Base-by-base conservation (phyloP, 2,113 vertebrate species). In the Larimichthys polyactis region DNA sequence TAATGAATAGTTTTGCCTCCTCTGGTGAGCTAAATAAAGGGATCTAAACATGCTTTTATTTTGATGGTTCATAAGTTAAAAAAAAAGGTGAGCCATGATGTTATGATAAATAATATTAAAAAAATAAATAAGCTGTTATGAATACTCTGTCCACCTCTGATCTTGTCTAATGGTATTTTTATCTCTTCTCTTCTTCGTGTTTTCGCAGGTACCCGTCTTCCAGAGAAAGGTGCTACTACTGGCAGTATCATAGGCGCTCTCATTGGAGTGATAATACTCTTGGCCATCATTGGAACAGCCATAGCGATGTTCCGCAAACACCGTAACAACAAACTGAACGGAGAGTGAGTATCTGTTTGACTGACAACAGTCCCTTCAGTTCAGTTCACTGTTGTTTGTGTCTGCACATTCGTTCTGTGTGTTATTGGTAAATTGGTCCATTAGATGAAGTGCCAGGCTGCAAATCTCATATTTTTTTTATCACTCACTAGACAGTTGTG, bases 221-320 rank as follows among this genome's bases (percentile, higher is more conserved):
- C 88, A 0, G 82, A 75, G 4, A 94, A 92, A 0, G 96, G 96
- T 0, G n/a, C 94, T 0, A 87, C 95, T 36, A 96, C 96, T 0
- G 96, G 96, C 1, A 93, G 79, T 67, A 96, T 97, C 87, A 96
- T 97, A 1, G 97, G 96, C 2, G 95, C 82, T 70, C 95, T 98
- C 82, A 96, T 97, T 0, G 96, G 95, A 0, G 90, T 94, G 62
- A 94, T 98, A 57, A 64, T 97, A 3, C 75, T 96, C 0, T 6
- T 96, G 0, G 96, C 96, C 0, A 92, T 97, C 87, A 92, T 95
- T 2, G 91, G 79, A 83, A 96, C 96, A 0, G 94, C 81, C 24
- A 87, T 96, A 40, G 90, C 96, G 43, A 91, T 97, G 86, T 95
- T 95, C 80, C 90, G 92, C 57, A 96, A 95, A 79, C 95, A 93